phyloP scores from a whole-genome alignment of 2,797 vertebrate species.

The Rhynchonycteris naso region DNA sequence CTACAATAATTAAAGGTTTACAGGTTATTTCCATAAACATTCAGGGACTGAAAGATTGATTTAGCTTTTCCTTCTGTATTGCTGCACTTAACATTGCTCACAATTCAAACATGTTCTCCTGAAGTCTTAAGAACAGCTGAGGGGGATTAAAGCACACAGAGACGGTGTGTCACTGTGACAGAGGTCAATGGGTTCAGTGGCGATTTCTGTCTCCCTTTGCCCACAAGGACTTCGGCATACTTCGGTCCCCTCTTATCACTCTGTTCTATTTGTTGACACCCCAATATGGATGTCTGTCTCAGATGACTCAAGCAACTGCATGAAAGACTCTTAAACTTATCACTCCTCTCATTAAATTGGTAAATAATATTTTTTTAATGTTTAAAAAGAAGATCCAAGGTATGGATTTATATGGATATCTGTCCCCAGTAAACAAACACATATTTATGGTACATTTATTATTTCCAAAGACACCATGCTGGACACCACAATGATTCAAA shows the following conservation, averaged over 20 bases:
- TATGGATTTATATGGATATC: not conserved
- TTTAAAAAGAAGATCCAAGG: not conserved
- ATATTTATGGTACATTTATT: not conserved
- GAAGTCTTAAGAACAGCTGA: not conserved
- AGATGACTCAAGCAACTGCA: not conserved
- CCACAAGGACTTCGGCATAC: not conserved
- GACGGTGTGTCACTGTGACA: not conserved
- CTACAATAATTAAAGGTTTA: conserved; percentile 14
- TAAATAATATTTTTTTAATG: not conserved
- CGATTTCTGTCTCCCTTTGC: not conserved
- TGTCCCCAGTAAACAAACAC: not conserved
- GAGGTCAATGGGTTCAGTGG: not conserved
- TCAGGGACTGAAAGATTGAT: not conserved
- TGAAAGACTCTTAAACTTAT: not conserved
- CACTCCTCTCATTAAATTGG: not conserved
- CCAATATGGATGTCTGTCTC: not conserved
- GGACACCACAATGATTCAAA: not conserved
- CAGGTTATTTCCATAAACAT: conserved; percentile 41
- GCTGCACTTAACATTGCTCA: not conserved
- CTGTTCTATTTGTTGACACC: not conserved
- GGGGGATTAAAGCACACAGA: not conserved
- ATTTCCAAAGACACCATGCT: not conserved
- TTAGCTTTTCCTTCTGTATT: not conserved
- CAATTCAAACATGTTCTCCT: not conserved
- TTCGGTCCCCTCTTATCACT: not conserved